These are phyloP conservation scores for Pachydiplax longipennis DNA, from an alignment of 2,888 invertebrate genomes.

Conservation along the genomic window DNA sequence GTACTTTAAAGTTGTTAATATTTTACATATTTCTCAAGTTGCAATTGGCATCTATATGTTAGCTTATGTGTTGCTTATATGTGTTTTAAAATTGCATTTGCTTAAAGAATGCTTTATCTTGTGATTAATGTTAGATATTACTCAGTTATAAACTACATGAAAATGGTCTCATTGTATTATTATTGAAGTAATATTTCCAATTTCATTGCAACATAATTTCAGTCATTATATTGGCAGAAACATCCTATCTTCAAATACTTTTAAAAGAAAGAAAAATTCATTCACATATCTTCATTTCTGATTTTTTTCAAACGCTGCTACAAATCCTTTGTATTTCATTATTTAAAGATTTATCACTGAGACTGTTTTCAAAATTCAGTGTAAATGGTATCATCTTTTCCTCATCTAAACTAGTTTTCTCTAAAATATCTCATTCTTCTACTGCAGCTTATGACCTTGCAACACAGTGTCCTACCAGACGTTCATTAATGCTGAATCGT, in stretches of 20 bases:
- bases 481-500: constrained; percentile 66
- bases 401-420: background rate
- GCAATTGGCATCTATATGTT: background rate
- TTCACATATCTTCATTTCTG: background rate
- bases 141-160: background rate
- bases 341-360: no score
- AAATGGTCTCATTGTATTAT: background rate
- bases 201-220: background rate
- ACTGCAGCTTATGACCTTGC: constrained; percentile 80
- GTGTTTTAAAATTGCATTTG: background rate
- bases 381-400: background rate
- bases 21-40: background rate
- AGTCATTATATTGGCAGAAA: background rate
- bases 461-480: constrained; percentile 77
- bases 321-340: background rate
- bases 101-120: background rate
- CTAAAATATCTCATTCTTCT: background rate
- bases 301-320: background rate
- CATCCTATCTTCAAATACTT: no score
- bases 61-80: background rate
- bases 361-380: no score
- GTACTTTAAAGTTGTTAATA: background rate
- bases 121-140: background rate
- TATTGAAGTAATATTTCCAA: background rate
- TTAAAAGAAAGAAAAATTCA: no score